Base-by-base conservation (phyloP, 2,888 invertebrate species). In the Hypena proboscidalis region DNA sequence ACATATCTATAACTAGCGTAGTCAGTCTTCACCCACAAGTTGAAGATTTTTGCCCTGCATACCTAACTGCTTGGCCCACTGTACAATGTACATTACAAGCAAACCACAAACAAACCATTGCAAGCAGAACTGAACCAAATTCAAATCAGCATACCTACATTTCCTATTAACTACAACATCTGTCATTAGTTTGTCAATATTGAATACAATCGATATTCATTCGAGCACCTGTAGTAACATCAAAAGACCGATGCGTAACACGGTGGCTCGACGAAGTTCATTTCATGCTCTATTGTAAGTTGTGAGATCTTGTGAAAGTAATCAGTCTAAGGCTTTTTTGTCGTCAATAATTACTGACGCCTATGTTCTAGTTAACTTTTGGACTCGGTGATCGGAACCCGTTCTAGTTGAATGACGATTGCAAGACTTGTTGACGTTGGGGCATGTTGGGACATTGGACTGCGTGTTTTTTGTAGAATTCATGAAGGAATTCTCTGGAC, bases 271-370 rank as follows among this genome's bases (percentile, higher is more conserved):
- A 46, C 70, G 73, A 74, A 74, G 78, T 74, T 87, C 80, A 88
- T 89, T 88, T 87, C 87, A 86, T 82, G 88, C 66, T 72, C 80
- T 64, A 85, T 89, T 89, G 87, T 88, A 61, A 67, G 55, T 89
- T 89, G 87, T 88, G 62, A 67, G 55, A 64, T 74, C 76, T 83
- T 79, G 85, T 83, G 87, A 86, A 86, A 87, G 87, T 79, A 76
- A 78, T 80, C 81, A 64, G 61, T 58, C 55, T 44, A 42, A 50
- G 46, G 54, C 45, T 81, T 83, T 83, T 83, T 80, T 69, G 68
- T 57, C 60, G 55, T 60, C 68, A 73, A 76, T 77, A 80, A 80
- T 64, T 80, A 80, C 70, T 41, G 35, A 64, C 70, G 74, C 68
- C 61, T 74, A 73, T 77, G 74, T 79, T 80, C 77, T 77, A 70